Base-by-base conservation (phyloP, 53 echinoderm and acorn worm genomes). In the Apostichopus leukothele region DNA sequence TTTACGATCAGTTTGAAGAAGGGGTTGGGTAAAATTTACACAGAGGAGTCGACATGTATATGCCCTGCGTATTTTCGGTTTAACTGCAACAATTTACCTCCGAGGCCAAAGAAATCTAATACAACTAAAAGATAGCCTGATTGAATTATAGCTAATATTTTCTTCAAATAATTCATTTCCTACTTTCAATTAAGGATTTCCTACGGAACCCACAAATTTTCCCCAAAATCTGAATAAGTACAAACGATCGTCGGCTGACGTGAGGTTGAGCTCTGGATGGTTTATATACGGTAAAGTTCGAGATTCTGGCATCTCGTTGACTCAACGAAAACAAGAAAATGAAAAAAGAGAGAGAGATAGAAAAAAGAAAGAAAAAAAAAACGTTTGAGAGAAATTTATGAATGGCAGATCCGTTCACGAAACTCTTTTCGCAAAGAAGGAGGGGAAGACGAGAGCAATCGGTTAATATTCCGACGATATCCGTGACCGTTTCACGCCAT, bases 151-250 rank as follows among this genome's bases (percentile, higher is more conserved):
- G 81, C 81, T 81, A 54, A 81, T 81, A 81, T 59, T 81, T 81
- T 81, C 81, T 22, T 54, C 81, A 81, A 81, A 81, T 81, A 81
- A 81, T 81, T 81, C 81, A 81, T 81, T 80, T 81, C 81, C 54
- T 59, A 55, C 81, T 81, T 81, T 81, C 81, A 81, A 81, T 81
- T 81, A 81, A 81, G 81, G 81, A 81, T 81, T 81, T 81, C 81
- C 81, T 22, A 81, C 59, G 19, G 81, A 81, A 81, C 81, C 81
- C 59, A 81, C 81, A 81, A 81, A 81, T 81, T 81, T 81, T 81
- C 81, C 59, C 21, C 55, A 81, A 81, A 81, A 54, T 53, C 55
- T 51, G 81, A 59, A 81, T 81, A 54, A 81, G 59, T 22, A 59
- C 13, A 54, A 11, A 9, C 54, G 60, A 81, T 51, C 10, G 5